Percentiles rank a stretch among this genome's conserved stretches.
These are phyloP conservation scores for Odocoileus hemionus DNA, from an alignment of 2,113 vertebrate species.

Conservation along the genomic window DNA sequence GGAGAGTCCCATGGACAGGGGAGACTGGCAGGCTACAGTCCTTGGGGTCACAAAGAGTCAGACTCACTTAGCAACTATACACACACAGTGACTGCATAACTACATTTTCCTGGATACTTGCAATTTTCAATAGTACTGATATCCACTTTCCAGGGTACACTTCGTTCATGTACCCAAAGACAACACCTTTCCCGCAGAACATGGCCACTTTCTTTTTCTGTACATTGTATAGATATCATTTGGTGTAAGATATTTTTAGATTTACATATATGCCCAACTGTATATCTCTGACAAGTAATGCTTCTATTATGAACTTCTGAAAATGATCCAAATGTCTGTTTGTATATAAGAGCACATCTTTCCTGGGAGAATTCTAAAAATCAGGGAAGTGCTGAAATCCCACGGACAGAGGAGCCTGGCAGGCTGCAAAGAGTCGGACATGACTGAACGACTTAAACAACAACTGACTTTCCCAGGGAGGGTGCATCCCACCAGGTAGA, in stretches of 20 bases:
- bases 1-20: not conserved
- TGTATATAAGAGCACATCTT: not conserved
- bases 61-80: not conserved
- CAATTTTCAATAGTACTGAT: not conserved
- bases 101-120: not conserved
- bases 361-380: not conserved
- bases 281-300: not conserved
- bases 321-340: not conserved
- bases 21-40: not conserved
- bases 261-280: not conserved
- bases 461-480: not conserved
- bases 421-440: not conserved
- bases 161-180: not conserved
- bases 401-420: not conserved
- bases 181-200: not conserved
- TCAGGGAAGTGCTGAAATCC: not conserved
- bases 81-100: not conserved
- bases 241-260: not conserved
- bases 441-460: not conserved
- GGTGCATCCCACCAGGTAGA: rapidly evolving
- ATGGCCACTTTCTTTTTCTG: not conserved
- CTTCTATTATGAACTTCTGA: not conserved
- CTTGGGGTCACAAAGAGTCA: not conserved
- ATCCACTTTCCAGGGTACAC: not conserved
- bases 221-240: not conserved